Conservation (phyloP, 2,888 invertebrate genomes). For the Abrostola triplasia region DNA sequence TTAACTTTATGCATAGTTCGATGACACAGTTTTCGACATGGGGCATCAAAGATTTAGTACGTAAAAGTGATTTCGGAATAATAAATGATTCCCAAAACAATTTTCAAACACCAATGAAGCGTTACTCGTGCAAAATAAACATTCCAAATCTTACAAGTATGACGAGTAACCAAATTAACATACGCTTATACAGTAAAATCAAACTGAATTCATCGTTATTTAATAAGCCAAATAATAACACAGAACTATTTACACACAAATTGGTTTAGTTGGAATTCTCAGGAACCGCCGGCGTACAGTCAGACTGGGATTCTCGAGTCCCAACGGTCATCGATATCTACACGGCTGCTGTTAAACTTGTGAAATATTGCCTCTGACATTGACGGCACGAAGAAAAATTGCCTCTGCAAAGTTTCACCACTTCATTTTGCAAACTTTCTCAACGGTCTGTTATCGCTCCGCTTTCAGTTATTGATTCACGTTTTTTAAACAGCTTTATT, state of each 20-base stretch:
- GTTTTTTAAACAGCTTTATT: slow-evolving; percentile 40
- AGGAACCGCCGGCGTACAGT: slow-evolving; percentile 14
- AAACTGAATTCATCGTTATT: not conserved
- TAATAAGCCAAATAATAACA: slow-evolving; percentile 24
- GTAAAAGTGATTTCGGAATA: no score
- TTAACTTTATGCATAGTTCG: no score
- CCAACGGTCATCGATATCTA: slow-evolving; percentile 49
- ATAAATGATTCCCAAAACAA: no score
- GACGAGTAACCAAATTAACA: not conserved
- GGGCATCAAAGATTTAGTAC: no score
- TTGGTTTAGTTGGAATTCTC: slow-evolving; percentile 32
- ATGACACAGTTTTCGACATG: no score
- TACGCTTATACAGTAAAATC: not conserved
- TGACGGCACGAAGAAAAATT: slow-evolving; percentile 80
- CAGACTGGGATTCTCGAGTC: slow-evolving; percentile 31
- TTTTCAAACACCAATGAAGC: no score
- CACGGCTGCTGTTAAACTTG: slow-evolving; percentile 62
- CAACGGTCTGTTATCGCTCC: slow-evolving; percentile 57
- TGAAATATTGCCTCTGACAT: slow-evolving; percentile 80
- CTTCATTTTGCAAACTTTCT: slow-evolving; percentile 64
- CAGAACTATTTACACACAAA: slow-evolving; percentile 41
- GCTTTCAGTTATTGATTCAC: slow-evolving; percentile 53
- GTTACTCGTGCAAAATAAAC: no score
- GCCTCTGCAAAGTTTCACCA: slow-evolving; percentile 68
- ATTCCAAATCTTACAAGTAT: not conserved